Evolutionary conservation across 23 tunicate species (phyloP).

Genomic region (Oikopleura dioica): DNA sequence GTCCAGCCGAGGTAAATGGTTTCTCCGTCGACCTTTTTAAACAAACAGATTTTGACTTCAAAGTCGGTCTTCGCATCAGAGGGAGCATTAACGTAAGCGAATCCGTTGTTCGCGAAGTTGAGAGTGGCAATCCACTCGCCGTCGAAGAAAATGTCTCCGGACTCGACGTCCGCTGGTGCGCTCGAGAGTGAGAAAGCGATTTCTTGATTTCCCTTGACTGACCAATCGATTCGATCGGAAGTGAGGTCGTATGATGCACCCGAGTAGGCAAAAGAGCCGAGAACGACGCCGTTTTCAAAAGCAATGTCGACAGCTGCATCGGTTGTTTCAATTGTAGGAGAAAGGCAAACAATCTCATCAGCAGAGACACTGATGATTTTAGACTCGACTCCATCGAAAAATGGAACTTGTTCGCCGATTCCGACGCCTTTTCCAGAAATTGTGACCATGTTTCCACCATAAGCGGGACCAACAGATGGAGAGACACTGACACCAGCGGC

Average conservation of each 20-base stretch:
- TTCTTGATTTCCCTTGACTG: too few species aligned
- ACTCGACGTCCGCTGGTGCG: too few species aligned
- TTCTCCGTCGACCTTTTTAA: neutral
- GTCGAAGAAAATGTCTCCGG: too few species aligned
- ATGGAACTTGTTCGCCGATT: neutral
- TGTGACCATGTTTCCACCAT: neutral
- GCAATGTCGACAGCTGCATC: neutral
- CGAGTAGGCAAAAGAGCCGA: too few species aligned
- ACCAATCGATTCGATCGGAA: too few species aligned
- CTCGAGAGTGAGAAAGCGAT: too few species aligned
- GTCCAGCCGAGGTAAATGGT: neutral
- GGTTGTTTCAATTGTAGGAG: too few species aligned
- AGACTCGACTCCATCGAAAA: neutral
- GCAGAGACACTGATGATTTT: neutral
- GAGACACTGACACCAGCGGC: neutral
- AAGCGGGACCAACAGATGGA: neutral
- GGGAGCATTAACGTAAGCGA: too few species aligned
- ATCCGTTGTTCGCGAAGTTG: too few species aligned
- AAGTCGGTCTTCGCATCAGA: neutral
- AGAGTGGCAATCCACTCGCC: too few species aligned
- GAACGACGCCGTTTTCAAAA: neutral
- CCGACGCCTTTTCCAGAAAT: neutral
- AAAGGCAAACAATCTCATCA: neutral
- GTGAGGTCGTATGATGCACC: too few species aligned
- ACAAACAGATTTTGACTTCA: neutral